Conservation (phyloP, 2,888 invertebrate genomes). For the Glaucopsyche alexis region DNA sequence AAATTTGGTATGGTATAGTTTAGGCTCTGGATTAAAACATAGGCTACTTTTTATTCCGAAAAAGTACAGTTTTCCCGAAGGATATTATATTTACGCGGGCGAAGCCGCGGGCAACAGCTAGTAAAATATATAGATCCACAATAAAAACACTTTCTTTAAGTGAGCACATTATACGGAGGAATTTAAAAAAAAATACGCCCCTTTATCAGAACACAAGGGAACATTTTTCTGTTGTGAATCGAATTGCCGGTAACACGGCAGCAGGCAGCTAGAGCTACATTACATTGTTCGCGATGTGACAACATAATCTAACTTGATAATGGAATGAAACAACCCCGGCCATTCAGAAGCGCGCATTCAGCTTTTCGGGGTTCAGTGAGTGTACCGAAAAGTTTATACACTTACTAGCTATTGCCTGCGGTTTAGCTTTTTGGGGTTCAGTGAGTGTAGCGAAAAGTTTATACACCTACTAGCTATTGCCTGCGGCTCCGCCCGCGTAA, state of each 20-base stretch:
- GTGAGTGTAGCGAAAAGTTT: neutral
- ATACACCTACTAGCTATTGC: neutral
- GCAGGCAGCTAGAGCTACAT: too few relatives aligned
- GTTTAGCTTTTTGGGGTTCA: neutral
- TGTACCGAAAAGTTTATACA: neutral
- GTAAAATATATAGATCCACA: too few relatives aligned
- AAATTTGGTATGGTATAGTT: too few relatives aligned
- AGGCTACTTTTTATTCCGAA: too few relatives aligned
- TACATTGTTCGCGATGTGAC: slow-evolving; percentile 35
- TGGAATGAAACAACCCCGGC: slow-evolving; percentile 34
- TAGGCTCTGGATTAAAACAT: too few relatives aligned
- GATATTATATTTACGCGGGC: too few relatives aligned
- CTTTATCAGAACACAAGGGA: neutral
- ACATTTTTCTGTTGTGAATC: slow-evolving; percentile 21
- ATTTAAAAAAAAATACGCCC: neutral
- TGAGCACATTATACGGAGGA: neutral
- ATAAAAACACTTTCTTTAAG: too few relatives aligned
- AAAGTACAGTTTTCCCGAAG: too few relatives aligned
- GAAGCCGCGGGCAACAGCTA: too few relatives aligned
- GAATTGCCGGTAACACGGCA: slow-evolving; percentile 17
- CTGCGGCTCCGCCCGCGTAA: too few relatives aligned
- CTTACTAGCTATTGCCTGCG: neutral
- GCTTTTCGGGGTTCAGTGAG: neutral
- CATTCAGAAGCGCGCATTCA: slow-evolving; percentile 16
- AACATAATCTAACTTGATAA: slow-evolving; percentile 38